These are phyloP conservation scores for Gymnopithys bicolor DNA, from an alignment of 2,797 vertebrate species.

Conservation along the genomic window DNA sequence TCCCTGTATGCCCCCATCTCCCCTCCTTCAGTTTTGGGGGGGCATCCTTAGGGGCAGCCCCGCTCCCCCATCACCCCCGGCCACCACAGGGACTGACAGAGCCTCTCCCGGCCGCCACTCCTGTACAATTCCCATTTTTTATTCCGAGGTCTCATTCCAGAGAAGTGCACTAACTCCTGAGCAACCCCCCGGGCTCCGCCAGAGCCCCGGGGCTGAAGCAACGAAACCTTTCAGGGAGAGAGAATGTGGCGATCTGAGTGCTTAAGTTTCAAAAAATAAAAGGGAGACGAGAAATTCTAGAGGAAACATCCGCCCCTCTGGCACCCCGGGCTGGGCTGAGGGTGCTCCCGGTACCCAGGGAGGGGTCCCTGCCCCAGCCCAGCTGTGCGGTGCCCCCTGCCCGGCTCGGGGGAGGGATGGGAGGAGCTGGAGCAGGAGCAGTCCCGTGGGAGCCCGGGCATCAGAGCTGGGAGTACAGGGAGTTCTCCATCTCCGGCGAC, in stretches of 20 bases:
- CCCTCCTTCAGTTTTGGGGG: not conserved
- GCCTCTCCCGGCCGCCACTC: not conserved
- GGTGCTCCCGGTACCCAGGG: not conserved
- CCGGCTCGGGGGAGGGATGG: not conserved
- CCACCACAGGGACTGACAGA: not conserved
- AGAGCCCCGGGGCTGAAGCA: not conserved
- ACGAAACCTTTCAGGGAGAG: not conserved
- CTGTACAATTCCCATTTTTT: constrained; percentile 61
- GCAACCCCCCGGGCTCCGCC: not conserved
- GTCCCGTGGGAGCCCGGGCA: not conserved
- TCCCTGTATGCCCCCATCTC: rapidly evolving
- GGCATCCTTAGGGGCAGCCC: not conserved
- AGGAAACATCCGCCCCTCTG: rapidly evolving
- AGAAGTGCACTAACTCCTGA: constrained; percentile 50
- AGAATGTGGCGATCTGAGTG: rapidly evolving
- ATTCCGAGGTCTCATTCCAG: not conserved
- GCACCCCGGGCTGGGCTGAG: not conserved
- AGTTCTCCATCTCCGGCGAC: constrained; percentile 69
- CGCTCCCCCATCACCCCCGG: rapidly evolving
- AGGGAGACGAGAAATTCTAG: not conserved
- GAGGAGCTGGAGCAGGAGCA: not conserved
- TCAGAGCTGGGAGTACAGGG: constrained; percentile 70
- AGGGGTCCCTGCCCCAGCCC: not conserved
- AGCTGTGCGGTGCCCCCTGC: not conserved
- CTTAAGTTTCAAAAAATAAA: not conserved